Evolutionary conservation across 2,113 vertebrate genomes (phyloP).

Genomic region (Meles meles): DNA sequence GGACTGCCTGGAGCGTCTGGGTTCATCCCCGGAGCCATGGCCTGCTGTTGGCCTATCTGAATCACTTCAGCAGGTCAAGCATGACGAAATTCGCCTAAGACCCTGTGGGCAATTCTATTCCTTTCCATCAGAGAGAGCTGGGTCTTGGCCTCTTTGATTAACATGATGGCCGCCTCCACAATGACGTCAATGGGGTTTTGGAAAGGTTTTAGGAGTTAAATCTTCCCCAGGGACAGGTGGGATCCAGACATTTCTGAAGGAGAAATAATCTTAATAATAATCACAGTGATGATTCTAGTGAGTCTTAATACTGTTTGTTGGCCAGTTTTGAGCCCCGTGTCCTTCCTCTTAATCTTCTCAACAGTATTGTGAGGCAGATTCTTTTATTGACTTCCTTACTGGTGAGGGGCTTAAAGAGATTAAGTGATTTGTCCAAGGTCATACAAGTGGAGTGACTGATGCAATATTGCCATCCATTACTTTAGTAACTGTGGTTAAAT

Average conservation of each 20-base stretch:
- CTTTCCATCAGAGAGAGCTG: neutral
- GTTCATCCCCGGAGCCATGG: neutral
- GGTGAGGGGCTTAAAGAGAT: neutral
- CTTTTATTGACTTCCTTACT: neutral
- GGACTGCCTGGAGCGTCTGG: accelerated
- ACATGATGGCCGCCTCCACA: neutral
- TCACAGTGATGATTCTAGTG: neutral
- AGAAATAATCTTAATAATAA: neutral
- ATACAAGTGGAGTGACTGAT: neutral
- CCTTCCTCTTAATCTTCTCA: neutral
- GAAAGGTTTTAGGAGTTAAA: neutral
- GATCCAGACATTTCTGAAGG: neutral
- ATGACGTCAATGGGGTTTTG: neutral
- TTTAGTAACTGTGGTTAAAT: neutral
- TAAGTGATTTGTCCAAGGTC: neutral
- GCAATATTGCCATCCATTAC: neutral
- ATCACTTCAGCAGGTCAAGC: neutral
- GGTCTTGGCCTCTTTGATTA: neutral
- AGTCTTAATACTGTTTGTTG: neutral
- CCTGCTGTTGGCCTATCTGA: neutral
- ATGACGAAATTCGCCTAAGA: neutral
- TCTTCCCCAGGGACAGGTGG: neutral
- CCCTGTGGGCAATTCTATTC: neutral
- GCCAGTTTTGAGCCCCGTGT: neutral
- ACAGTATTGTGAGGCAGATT: neutral